Evolutionary conservation across 2,888 invertebrate genomes (phyloP).

Genomic region (Beris chalybata): DNA sequence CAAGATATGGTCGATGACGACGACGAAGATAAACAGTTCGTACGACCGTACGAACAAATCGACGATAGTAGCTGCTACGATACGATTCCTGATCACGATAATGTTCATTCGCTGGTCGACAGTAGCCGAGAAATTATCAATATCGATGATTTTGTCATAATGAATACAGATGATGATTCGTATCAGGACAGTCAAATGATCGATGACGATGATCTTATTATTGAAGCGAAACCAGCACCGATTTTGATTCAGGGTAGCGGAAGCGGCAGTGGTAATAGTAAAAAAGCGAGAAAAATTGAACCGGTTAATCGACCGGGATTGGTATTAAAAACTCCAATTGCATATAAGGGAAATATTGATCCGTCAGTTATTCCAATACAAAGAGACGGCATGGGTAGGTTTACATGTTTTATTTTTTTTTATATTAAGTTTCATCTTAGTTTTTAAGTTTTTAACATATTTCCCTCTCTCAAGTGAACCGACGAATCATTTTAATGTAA

Average conservation of each 20-base stretch:
- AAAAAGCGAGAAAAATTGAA: conserved; percentile 64
- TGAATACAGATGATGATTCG: conserved; percentile 52
- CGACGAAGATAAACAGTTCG: conserved; percentile 42
- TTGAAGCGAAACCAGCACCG: conserved; percentile 27
- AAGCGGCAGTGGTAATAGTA: conserved; percentile 31
- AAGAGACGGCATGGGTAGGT: conserved; percentile 86
- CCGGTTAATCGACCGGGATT: conserved; percentile 74
- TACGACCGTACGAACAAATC: conserved; percentile 47
- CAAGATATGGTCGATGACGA: conserved; percentile 50
- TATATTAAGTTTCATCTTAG: conserved; percentile 35
- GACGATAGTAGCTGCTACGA: conserved; percentile 46
- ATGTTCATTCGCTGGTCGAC: conserved; percentile 45
- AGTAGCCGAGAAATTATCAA: conserved; percentile 55
- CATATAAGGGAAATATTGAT: conserved; percentile 78
- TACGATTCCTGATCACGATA: conserved; percentile 38
- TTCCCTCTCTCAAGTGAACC: too few species aligned
- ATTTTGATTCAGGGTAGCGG: conserved; percentile 22
- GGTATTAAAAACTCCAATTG: conserved; percentile 75
- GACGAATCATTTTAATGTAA: too few species aligned
- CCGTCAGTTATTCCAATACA: conserved; percentile 84
- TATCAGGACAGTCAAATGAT: conserved; percentile 49
- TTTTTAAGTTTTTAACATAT: neutral
- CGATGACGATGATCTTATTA: conserved; percentile 36
- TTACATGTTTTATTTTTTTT: conserved; percentile 42
- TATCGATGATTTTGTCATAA: conserved; percentile 56